Conservation (phyloP, 2,797 vertebrate genomes). For the Fringilla coelebs region DNA sequence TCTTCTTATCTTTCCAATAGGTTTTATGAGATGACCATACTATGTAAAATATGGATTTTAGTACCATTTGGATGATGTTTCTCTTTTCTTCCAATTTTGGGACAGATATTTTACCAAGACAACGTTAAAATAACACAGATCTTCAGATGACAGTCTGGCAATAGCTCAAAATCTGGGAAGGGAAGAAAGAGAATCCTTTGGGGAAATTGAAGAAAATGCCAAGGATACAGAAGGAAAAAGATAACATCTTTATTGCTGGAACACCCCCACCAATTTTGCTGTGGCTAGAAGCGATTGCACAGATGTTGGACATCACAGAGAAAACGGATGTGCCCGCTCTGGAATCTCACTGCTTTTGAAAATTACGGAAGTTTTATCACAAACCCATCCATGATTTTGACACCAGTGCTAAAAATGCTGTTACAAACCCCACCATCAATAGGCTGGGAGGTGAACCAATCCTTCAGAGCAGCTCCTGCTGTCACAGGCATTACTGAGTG, state of each 20-base stretch:
- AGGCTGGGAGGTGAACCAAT: not conserved
- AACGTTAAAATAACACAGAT: not conserved
- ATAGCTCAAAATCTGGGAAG: not conserved
- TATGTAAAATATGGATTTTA: not conserved
- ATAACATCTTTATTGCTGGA: not conserved
- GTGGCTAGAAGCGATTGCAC: not conserved
- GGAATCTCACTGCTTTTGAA: not conserved
- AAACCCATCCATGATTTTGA: not conserved
- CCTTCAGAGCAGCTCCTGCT: not conserved
- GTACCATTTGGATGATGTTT: not conserved
- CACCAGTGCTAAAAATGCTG: not conserved
- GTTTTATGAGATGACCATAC: not conserved
- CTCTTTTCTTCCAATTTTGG: not conserved
- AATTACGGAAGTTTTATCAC: not conserved
- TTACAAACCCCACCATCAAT: not conserved
- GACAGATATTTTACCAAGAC: not conserved
- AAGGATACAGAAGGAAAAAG: not conserved
- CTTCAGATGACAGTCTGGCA: not conserved
- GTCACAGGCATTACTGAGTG: not conserved
- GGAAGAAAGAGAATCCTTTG: not conserved
- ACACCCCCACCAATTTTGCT: not conserved
- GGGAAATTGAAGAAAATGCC: slow-evolving; percentile 28
- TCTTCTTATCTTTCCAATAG: not conserved
- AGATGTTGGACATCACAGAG: not conserved
- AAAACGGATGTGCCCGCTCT: not conserved